phyloP scores from a whole-genome alignment of 2,888 invertebrate genomes.

The Campoplex nolae region DNA sequence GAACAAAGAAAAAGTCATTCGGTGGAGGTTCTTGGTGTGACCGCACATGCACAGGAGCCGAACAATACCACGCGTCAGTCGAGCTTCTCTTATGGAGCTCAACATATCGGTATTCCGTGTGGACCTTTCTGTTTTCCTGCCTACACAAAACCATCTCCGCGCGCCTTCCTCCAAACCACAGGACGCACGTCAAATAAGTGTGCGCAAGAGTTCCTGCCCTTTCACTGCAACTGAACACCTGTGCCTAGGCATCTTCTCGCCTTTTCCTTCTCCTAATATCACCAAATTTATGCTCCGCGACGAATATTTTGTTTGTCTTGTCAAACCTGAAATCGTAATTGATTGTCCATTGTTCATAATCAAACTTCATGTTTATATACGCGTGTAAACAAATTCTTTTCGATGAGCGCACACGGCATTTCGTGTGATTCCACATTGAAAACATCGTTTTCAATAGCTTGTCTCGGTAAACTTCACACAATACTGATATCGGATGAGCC shows the following conservation, averaged over 20 bases:
- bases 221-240: slow-evolving; percentile 59
- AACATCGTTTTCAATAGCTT: neutral
- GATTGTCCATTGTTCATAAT: slow-evolving; percentile 49
- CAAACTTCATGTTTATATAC: slow-evolving; percentile 19
- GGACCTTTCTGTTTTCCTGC: slow-evolving; percentile 59
- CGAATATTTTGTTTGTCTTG: neutral
- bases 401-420: neutral
- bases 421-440: neutral
- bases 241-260: slow-evolving; percentile 45
- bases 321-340: slow-evolving; percentile 3
- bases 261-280: neutral
- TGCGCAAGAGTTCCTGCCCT: slow-evolving; percentile 62
- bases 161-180: slow-evolving; percentile 29
- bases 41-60: slow-evolving; percentile 53
- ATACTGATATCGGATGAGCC: neutral
- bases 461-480: neutral
- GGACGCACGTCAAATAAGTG: slow-evolving; percentile 64
- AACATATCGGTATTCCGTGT: slow-evolving; percentile 67
- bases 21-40: slow-evolving; percentile 44
- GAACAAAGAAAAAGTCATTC: slow-evolving; percentile 65
- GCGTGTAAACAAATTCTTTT: slow-evolving; percentile 25
- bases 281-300: neutral
- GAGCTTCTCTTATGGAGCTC: slow-evolving; percentile 26
- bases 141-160: slow-evolving; percentile 28
- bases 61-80: slow-evolving; percentile 61